These are phyloP conservation scores for Tribolium madens DNA, from an alignment of 1,140 invertebrate species.

Conservation along the genomic window DNA sequence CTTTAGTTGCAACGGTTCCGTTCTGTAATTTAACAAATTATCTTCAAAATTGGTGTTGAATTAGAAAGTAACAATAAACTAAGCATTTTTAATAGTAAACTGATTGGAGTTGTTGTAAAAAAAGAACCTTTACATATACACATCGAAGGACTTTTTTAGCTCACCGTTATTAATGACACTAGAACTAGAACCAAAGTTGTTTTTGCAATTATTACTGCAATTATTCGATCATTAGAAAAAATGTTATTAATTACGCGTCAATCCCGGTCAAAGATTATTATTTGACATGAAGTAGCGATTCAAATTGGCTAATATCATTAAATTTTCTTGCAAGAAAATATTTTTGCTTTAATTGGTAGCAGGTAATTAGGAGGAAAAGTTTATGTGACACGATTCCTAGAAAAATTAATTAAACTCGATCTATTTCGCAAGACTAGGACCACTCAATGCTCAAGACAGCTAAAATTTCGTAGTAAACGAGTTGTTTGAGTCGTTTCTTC, in stretches of 20 bases:
- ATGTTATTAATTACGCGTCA: slow-evolving; percentile 23
- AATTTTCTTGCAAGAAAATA: slow-evolving; percentile 19
- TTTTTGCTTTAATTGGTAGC: slow-evolving; percentile 2
- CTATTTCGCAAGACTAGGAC: background rate
- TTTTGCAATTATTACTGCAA: slow-evolving; percentile 32
- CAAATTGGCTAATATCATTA: slow-evolving; percentile 12
- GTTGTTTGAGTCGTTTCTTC: background rate
- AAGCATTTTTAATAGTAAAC: background rate
- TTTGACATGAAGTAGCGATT: slow-evolving; percentile 17
- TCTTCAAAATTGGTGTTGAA: slow-evolving; percentile 1
- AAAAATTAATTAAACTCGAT: slow-evolving; percentile 14
- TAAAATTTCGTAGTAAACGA: background rate
- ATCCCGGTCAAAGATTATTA: slow-evolving; percentile 30
- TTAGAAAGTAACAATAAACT: slow-evolving; percentile 16
- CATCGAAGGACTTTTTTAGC: slow-evolving; percentile 15
- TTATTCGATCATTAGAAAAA: slow-evolving; percentile 12
- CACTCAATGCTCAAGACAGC: background rate
- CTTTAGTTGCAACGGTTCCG: background rate
- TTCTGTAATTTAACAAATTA: slow-evolving; percentile 1
- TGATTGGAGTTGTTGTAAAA: background rate
- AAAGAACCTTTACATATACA: background rate
- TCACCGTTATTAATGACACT: slow-evolving; percentile 12
- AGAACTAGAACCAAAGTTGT: slow-evolving; percentile 17
- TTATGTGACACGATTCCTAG: slow-evolving; percentile 28
- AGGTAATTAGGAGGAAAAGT: slow-evolving; percentile 21